A percentile compares a stretch with the other conserved stretches of the same genome.
These are phyloP conservation scores for Drosophila mettleri DNA, from an alignment of 2,888 invertebrate species.

Conservation along the genomic window DNA sequence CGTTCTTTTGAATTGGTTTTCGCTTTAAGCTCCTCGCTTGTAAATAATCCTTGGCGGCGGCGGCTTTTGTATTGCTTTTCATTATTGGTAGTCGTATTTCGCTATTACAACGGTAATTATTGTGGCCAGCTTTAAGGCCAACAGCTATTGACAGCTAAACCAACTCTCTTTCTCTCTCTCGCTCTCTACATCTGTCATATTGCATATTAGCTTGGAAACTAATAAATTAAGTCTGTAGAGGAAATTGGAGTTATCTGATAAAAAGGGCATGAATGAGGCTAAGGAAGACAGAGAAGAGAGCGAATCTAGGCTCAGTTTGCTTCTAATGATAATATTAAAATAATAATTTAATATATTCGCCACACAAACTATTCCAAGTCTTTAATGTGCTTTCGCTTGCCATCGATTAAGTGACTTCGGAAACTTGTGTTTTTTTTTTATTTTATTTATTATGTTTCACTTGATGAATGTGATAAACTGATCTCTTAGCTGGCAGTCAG, in stretches of 20 bases:
- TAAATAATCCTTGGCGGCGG: slow-evolving; percentile 71
- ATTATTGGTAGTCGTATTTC: slow-evolving; percentile 40
- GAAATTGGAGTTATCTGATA: too few relatives aligned
- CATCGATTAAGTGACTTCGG: background rate
- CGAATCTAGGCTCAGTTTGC: too few relatives aligned
- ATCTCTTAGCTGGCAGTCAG: slow-evolving; percentile 1
- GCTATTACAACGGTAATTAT: slow-evolving; percentile 25
- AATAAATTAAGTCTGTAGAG: background rate
- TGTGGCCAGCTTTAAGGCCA: slow-evolving; percentile 36
- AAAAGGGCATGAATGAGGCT: too few relatives aligned
- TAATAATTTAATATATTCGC: too few relatives aligned
- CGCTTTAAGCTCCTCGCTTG: slow-evolving; percentile 72
- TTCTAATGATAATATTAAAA: too few relatives aligned
- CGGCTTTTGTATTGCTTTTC: slow-evolving; percentile 63
- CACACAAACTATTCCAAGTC: background rate
- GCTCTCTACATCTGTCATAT: background rate
- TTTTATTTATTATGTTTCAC: background rate
- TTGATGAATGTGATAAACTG: slow-evolving; percentile 13
- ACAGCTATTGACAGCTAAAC: background rate
- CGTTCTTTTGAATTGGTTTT: slow-evolving; percentile 60
- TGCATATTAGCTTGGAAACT: background rate
- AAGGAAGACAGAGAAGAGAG: too few relatives aligned
- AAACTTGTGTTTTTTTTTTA: background rate
- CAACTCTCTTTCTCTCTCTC: background rate
- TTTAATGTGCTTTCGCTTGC: background rate